Base-by-base conservation (phyloP, 2,888 invertebrate genomes). In the Apoderus coryli region DNA sequence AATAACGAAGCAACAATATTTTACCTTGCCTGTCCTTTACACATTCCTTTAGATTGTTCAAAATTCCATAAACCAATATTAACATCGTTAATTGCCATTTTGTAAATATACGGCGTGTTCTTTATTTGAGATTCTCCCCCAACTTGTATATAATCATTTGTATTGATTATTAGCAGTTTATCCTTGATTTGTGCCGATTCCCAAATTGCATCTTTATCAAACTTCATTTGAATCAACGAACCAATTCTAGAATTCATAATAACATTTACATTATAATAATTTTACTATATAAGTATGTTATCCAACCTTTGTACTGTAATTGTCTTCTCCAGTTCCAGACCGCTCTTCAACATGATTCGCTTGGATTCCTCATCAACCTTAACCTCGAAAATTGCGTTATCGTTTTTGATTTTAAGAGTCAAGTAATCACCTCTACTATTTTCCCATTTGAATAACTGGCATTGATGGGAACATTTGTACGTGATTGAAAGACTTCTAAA, bases 1-100 rank as follows among this genome's bases (percentile, higher is more conserved):
- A n/a, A n/a, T n/a, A n/a, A n/a, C n/a, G n/a, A n/a, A n/a, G n/a
- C n/a, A n/a, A n/a, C n/a, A n/a, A n/a, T n/a, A n/a, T n/a, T n/a
- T 43, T 46, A 52, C 54, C 49, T 50, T 29, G 44, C 41, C 33
- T 51, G 53, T 25, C 52, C 55, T 2, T 35, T 39, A 33, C 58
- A 58, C 3, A 63, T 61, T 3, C 66, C 67, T 2, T 71, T 67
- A 29, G 75, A 76, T 2, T 66, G 61, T 1, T 67, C 57, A 52
- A 90, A 93, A 59, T 90, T 84, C 86, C 88, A 93, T 6, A 93
- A 63, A 0, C 92, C 92, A 22, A 93, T 59, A 0, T 72, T 73
- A 31, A 70, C 65, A 14, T 76, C 79, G 51, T 92, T 85, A 7
- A 82, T 61, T 39, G 70, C 64, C 2, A 92, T 61, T 41, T 81